phyloP scores from a whole-genome alignment of 2,888 invertebrate species.

The Nesidiocoris tenuis region DNA sequence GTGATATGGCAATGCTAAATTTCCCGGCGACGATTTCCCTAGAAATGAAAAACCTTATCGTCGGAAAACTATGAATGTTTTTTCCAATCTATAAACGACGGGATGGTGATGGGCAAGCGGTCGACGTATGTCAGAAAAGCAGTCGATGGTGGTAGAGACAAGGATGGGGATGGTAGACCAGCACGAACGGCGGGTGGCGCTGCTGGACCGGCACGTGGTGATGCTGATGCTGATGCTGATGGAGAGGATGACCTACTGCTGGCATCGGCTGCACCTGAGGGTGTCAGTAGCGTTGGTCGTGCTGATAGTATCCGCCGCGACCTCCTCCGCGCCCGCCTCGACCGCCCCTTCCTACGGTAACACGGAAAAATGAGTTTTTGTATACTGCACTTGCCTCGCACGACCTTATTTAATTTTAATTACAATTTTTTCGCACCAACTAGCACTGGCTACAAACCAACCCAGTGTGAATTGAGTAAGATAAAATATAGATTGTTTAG shows the following conservation, averaged over 20 bases:
- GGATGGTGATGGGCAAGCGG: not conserved
- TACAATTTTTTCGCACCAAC: no score
- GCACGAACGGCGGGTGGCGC: slow-evolving; percentile 18
- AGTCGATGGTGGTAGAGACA: slow-evolving; percentile 27
- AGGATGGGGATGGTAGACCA: slow-evolving; percentile 24
- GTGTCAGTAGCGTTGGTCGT: slow-evolving; percentile 32
- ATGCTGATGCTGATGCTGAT: not conserved
- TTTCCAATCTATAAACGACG: no score
- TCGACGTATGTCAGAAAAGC: slow-evolving; percentile 8
- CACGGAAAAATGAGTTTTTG: no score
- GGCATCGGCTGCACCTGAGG: slow-evolving; percentile 4
- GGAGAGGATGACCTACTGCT: slow-evolving; percentile 7
- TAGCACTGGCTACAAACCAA: no score
- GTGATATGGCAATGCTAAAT: no score
- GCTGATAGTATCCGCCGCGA: slow-evolving; percentile 39
- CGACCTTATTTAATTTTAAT: no score
- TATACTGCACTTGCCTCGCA: no score
- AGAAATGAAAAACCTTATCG: no score
- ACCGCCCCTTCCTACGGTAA: slow-evolving; percentile 21
- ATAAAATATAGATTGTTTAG: no score
- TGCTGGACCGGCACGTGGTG: slow-evolving; percentile 16
- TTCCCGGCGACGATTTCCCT: no score
- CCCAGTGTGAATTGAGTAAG: no score
- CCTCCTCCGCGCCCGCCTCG: slow-evolving; percentile 44
- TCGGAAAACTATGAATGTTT: no score